Evolutionary conservation across 2,797 vertebrate genomes (phyloP), one percentile per base, ranked within the genome.

Genomic region (Parotocinclus haroldoi): DNA sequence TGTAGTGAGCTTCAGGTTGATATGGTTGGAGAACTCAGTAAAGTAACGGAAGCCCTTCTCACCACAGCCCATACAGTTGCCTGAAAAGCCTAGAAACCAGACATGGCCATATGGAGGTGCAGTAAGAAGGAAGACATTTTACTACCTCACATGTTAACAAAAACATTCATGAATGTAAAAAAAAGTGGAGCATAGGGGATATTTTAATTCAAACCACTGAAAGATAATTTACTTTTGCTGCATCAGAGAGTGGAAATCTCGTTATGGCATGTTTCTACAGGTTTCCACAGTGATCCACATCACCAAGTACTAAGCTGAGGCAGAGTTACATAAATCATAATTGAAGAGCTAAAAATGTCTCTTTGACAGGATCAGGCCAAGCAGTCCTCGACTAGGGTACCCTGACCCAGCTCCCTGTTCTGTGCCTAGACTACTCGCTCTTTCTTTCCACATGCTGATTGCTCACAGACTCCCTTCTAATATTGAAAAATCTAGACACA

Each of bases 31-130:
- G 81, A 99, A 99, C 78, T 99, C 97, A 0, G 96, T 98, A 86
- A 99, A 99, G 85, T 99, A 99, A 56, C 95, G 95, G 81, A 99
- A 99, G 46, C 95, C 95, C 78, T 94, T 97, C 83, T 96, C 95
- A 70, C 95, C 96, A 69, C 97, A 99, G 82, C 96, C 97, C 70
- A 98, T 87, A 27, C 96, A 99, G 79, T 95, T 97, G 77, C 97
- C 97, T 0, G 90, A 96, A 80, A 99, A 99, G 45, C 97, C 97
- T 99, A 63, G 9, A 60, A 10, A 13, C 9, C 38, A 64, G 10
- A n/a, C 7, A 57, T 4, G 13, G n/a, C 1, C 3, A 12, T 53
- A 89, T 82, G 67, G 82, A 85, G 80, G 83, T 81, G 85, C 79
- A 52, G 81, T 80, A 76, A 68, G 74, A 68, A 69, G 71, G 81